Conservation (phyloP, 2,888 invertebrate genomes). For the Autographa pulchrina region DNA sequence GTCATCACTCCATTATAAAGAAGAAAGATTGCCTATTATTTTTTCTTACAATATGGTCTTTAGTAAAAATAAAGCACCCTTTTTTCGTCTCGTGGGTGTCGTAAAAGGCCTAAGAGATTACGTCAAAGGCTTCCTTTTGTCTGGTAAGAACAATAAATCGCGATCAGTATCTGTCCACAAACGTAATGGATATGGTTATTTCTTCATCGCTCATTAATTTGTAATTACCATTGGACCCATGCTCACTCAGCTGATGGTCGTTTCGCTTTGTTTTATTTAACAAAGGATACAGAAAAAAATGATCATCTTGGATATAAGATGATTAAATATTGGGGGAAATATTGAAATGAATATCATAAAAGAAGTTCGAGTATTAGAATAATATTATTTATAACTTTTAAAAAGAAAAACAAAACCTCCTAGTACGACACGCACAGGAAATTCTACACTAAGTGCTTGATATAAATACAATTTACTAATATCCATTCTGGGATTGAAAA, state of each 20-base stretch:
- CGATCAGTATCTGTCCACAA: slow-evolving; percentile 1
- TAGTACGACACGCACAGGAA: no score
- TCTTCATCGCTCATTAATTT: slow-evolving; percentile 4
- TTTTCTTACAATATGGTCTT: not conserved
- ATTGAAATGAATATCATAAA: not conserved
- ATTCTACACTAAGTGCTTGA: not conserved
- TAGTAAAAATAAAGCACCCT: slow-evolving; percentile 1
- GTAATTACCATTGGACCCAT: slow-evolving; percentile 1
- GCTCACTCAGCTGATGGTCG: not conserved
- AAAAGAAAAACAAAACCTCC: no score
- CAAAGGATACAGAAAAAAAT: not conserved
- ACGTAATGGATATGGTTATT: slow-evolving; percentile 4
- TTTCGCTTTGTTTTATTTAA: not conserved
- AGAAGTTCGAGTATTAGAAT: no score
- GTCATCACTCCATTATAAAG: no score
- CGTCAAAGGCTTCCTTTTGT: slow-evolving; percentile 4
- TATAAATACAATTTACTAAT: no score
- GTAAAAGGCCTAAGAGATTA: slow-evolving; percentile 4
- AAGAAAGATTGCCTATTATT: no score
- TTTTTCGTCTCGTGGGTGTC: not conserved
- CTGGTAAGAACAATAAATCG: slow-evolving; percentile 2
- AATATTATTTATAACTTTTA: no score
- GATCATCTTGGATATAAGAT: not conserved
- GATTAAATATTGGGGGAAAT: not conserved
- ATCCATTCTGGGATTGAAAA: not conserved